phyloP scores from a whole-genome alignment of 2,113 vertebrate species.

The Heteronetta atricapilla region DNA sequence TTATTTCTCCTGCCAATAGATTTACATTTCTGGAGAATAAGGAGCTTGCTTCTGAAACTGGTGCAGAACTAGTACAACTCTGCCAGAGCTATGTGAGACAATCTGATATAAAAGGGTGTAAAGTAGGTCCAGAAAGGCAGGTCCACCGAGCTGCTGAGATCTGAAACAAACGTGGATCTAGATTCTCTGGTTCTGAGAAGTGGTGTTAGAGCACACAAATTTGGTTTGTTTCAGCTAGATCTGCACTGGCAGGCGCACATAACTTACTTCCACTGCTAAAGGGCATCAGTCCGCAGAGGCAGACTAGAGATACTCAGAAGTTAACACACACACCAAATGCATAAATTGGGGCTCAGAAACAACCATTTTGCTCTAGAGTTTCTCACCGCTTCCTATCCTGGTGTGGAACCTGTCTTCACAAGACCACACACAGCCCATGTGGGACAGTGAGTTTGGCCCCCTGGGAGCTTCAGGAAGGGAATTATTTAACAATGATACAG shows the following conservation, averaged over 20 bases:
- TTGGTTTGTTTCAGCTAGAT: background rate
- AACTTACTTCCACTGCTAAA: background rate
- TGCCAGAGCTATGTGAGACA: background rate
- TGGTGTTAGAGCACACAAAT: background rate
- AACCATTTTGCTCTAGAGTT: background rate
- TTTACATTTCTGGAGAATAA: slow-evolving; percentile 36
- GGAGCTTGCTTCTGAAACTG: background rate
- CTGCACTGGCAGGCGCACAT: background rate
- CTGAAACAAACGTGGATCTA: background rate
- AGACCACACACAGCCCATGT: background rate
- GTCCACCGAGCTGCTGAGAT: background rate
- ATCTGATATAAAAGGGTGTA: background rate
- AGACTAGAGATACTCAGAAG: background rate
- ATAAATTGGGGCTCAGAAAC: background rate
- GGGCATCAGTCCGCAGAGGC: background rate
- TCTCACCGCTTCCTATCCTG: background rate
- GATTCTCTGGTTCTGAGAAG: background rate
- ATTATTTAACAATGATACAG: background rate
- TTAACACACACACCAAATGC: background rate
- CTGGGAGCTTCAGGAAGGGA: background rate
- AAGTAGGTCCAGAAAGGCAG: background rate
- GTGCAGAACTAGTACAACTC: background rate
- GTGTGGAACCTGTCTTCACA: background rate
- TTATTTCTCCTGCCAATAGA: slow-evolving; percentile 43
- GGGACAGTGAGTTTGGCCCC: background rate